Conservation (phyloP, 2,888 invertebrate genomes). For the Standfussiana lucernea region DNA sequence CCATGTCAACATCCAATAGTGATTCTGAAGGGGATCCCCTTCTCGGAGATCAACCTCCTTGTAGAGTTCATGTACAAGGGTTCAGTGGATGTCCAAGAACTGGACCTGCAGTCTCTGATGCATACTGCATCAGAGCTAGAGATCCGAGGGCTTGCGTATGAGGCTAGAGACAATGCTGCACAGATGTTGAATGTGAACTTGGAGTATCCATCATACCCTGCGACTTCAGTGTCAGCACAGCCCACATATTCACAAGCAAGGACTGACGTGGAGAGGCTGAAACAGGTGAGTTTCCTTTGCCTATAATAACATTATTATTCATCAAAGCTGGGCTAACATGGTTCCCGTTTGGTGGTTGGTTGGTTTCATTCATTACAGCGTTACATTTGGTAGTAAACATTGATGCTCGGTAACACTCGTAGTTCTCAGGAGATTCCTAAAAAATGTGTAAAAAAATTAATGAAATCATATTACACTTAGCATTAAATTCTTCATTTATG, state of each 20-base stretch:
- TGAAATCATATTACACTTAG: constrained; percentile 28
- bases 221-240: constrained; percentile 76
- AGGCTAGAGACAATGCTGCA: constrained; percentile 90
- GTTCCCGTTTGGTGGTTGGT: constrained; percentile 9
- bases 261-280: constrained; percentile 87
- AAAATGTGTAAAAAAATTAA: constrained; percentile 32
- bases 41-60: constrained; percentile 92
- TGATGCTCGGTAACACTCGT: constrained; percentile 22
- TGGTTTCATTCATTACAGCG: constrained; percentile 4
- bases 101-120: constrained; percentile 92
- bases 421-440: constrained; percentile 1
- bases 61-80: constrained; percentile 94
- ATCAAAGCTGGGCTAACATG: constrained; percentile 29
- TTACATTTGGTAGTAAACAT: constrained; percentile 35
- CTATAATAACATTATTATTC: constrained; percentile 19
- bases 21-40: constrained; percentile 92
- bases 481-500: constrained; percentile 56
- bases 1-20: constrained; percentile 94
- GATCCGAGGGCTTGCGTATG: constrained; percentile 92
- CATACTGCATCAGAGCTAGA: constrained; percentile 93
- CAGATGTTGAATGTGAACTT: constrained; percentile 89
- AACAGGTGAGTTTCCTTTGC: constrained; percentile 81
- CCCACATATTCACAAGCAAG: constrained; percentile 79
- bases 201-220: constrained; percentile 86
- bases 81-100: constrained; percentile 92